Percentiles rank a stretch among this genome's conserved stretches.
Evolutionary conservation across 2,888 invertebrate genomes (phyloP).

Genomic region (Orthosia gracilis): DNA sequence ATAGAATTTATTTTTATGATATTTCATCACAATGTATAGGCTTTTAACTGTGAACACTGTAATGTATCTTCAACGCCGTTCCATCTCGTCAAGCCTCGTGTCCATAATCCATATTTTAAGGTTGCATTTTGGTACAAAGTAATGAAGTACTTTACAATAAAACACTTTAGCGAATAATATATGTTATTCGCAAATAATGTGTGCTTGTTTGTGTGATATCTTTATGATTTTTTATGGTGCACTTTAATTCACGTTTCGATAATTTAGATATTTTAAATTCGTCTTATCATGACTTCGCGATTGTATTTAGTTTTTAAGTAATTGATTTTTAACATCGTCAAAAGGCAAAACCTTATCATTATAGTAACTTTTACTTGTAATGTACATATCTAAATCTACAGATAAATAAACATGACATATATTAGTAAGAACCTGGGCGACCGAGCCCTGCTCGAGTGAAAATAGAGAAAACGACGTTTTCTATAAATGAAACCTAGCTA

Average conservation of each 20-base stretch:
- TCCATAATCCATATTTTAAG: conserved; percentile 75
- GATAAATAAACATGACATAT: conserved; percentile 10
- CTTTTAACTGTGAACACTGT: conserved; percentile 46
- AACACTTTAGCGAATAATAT: conserved; percentile 68
- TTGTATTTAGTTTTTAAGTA: conserved; percentile 43
- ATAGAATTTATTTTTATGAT: conserved; percentile 83
- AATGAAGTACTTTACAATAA: conserved; percentile 69
- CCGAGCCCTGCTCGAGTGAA: no score
- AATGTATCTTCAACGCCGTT: conserved; percentile 72
- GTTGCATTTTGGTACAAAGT: conserved; percentile 88
- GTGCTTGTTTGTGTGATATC: conserved; percentile 79
- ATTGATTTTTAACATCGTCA: conserved; percentile 20
- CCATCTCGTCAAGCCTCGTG: conserved; percentile 72
- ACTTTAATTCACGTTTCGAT: conserved; percentile 53
- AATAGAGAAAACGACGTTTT: no score
- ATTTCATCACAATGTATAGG: conserved; percentile 63
- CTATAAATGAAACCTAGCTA: no score
- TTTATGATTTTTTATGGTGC: conserved; percentile 66
- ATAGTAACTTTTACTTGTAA: conserved; percentile 48
- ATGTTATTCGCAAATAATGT: conserved; percentile 70
- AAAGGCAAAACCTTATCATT: conserved; percentile 17
- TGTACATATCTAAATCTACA: conserved; percentile 16
- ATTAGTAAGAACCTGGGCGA: not conserved
- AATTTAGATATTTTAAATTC: conserved; percentile 39
- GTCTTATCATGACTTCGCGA: conserved; percentile 25